Conservation (phyloP, 2,113 vertebrate genomes). For the Chamaea fasciata region DNA sequence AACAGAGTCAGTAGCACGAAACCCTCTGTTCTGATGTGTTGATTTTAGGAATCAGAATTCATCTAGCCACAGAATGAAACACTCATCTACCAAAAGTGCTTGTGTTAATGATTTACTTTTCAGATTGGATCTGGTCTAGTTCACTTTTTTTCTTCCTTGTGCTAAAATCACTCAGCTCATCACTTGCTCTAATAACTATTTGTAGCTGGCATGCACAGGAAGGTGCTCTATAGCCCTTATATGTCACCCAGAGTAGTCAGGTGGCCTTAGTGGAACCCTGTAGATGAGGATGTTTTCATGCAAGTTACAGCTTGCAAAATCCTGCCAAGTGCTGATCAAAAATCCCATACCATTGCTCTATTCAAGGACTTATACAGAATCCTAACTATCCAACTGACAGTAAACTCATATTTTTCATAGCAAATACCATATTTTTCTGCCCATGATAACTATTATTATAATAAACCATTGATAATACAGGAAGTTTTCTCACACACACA, state of each 20-base stretch:
- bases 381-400: not conserved
- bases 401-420: not conserved
- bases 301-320: not conserved
- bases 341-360: not conserved
- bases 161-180: not conserved
- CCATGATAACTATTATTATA: not conserved
- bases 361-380: not conserved
- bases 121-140: not conserved
- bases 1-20: slow-evolving; percentile 42
- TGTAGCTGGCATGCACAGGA: not conserved
- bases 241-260: not conserved
- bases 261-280: not conserved
- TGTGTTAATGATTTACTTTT: slow-evolving; percentile 71
- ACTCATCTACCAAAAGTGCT: slow-evolving; percentile 28
- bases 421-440: not conserved
- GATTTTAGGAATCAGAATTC: slow-evolving; percentile 50
- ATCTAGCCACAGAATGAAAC: slow-evolving; percentile 18
- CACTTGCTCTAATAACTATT: not conserved
- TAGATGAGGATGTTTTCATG: not conserved
- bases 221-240: not conserved
- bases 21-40: slow-evolving; percentile 42
- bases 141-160: not conserved
- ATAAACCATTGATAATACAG: not conserved
- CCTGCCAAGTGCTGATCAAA: not conserved
- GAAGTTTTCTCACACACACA: not conserved